Conservation (phyloP, 2,888 invertebrate species). For the Campoplex nolae region DNA sequence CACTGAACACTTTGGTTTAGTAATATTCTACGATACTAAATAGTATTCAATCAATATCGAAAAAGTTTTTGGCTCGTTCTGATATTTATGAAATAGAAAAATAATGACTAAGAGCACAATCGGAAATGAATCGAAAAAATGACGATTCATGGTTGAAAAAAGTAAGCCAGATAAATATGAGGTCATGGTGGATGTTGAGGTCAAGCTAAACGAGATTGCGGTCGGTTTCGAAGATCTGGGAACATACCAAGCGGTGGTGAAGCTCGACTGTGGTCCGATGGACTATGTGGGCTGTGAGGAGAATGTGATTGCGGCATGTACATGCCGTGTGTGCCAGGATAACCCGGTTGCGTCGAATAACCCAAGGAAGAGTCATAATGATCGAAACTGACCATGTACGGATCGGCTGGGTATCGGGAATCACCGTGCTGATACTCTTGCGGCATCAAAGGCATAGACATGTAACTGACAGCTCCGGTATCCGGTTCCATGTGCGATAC, state of each 20-base stretch:
- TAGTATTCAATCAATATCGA: no score
- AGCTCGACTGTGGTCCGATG: constrained; percentile 83
- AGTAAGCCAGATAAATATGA: not conserved
- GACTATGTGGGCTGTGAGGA: constrained; percentile 81
- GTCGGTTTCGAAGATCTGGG: not conserved
- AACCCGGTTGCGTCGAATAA: constrained; percentile 83
- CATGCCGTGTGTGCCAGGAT: constrained; percentile 82
- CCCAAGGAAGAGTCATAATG: constrained; percentile 85
- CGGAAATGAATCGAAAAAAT: not conserved
- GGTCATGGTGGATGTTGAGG: not conserved
- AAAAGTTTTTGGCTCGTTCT: not conserved
- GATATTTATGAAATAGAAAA: no score
- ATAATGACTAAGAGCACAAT: not conserved
- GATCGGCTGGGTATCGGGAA: constrained; percentile 81
- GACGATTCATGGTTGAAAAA: no score
- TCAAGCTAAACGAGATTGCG: not conserved
- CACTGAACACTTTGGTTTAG: not conserved
- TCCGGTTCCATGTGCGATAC: constrained; percentile 87
- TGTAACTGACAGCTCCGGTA: constrained; percentile 84
- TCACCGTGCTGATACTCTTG: constrained; percentile 83
- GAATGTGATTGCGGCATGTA: constrained; percentile 81
- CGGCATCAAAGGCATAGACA: constrained; percentile 83
- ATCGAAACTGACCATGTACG: constrained; percentile 84
- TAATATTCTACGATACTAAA: not conserved
- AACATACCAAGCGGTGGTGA: constrained; percentile 83